Evolutionary conservation across 2,888 invertebrate genomes (phyloP).

Genomic region (Elaeidobius kamerunicus): DNA sequence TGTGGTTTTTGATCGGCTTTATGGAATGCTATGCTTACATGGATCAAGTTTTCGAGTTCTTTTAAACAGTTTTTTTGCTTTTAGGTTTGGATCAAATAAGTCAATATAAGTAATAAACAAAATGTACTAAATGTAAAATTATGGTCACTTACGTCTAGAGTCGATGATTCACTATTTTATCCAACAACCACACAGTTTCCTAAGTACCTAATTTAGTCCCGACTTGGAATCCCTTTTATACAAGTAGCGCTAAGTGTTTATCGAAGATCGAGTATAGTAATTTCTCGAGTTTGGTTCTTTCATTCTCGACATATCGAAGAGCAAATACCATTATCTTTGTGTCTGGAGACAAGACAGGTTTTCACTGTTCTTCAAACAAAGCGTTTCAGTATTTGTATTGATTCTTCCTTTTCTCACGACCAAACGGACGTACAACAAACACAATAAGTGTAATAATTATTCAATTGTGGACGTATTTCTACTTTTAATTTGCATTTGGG

Average conservation of each 20-base stretch:
- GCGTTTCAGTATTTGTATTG: conserved; percentile 44
- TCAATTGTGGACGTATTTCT: conserved; percentile 24
- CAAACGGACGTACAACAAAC: conserved; percentile 28
- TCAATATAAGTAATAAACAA: too few species aligned
- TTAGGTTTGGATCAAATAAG: too few species aligned
- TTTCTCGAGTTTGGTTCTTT: conserved; percentile 26
- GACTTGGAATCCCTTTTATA: background rate
- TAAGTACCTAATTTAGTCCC: background rate
- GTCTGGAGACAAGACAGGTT: conserved; percentile 40
- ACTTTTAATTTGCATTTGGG: conserved; percentile 25
- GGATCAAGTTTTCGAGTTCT: too few species aligned
- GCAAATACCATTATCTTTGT: conserved; percentile 47
- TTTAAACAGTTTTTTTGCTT: too few species aligned
- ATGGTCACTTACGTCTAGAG: too few species aligned
- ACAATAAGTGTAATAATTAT: conserved; percentile 31
- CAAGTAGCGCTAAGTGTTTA: conserved; percentile 1
- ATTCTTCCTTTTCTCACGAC: conserved; percentile 40
- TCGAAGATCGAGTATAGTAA: conserved; percentile 20
- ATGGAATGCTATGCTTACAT: too few species aligned
- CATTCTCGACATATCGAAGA: conserved; percentile 40
- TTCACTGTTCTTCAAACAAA: conserved; percentile 43
- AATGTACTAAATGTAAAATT: too few species aligned
- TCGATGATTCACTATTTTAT: too few species aligned
- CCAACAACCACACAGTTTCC: too few species aligned
- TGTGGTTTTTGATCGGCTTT: too few species aligned